Percentiles rank a stretch among this genome's conserved stretches.
Evolutionary conservation across 2,888 invertebrate genomes (phyloP).

Genomic region (Drosophila fulvimacula): DNA sequence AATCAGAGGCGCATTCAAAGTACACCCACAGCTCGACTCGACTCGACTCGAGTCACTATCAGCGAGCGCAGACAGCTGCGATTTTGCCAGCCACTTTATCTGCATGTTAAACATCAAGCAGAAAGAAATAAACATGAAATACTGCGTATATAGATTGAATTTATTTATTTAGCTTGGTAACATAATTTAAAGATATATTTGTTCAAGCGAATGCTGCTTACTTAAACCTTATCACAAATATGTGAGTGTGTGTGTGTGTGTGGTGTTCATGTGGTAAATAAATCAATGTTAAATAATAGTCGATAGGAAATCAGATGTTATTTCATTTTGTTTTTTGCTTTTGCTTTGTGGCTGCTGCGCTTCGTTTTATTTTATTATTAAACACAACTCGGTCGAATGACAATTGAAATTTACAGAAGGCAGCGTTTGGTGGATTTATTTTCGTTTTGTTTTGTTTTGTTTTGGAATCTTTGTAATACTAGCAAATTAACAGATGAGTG

Average conservation of each 20-base stretch:
- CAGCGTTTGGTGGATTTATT: conserved; percentile 25
- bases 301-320: conserved; percentile 53
- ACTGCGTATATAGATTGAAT: conserved; percentile 37
- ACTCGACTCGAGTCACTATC: conserved; percentile 18
- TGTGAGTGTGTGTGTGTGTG: conserved; percentile 26
- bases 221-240: conserved; percentile 71
- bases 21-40: conserved; percentile 10
- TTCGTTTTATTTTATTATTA: conserved; percentile 57
- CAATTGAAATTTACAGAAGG: conserved; percentile 51
- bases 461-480: conserved; percentile 48
- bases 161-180: conserved; percentile 61
- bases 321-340: conserved; percentile 30
- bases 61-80: conserved; percentile 15
- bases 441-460: conserved; percentile 9
- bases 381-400: conserved; percentile 51
- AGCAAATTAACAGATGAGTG: conserved; percentile 37
- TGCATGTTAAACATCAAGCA: conserved; percentile 19
- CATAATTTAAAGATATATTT: conserved; percentile 72
- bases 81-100: conserved; percentile 24
- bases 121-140: conserved; percentile 5
- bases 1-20: conserved; percentile 34
- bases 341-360: conserved; percentile 54
- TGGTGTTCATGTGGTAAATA: conserved; percentile 24
- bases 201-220: conserved; percentile 61
- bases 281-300: conserved; percentile 56